Evolutionary conservation across 1,140 invertebrate species (phyloP).

Genomic region (Papilio polyxenes): DNA sequence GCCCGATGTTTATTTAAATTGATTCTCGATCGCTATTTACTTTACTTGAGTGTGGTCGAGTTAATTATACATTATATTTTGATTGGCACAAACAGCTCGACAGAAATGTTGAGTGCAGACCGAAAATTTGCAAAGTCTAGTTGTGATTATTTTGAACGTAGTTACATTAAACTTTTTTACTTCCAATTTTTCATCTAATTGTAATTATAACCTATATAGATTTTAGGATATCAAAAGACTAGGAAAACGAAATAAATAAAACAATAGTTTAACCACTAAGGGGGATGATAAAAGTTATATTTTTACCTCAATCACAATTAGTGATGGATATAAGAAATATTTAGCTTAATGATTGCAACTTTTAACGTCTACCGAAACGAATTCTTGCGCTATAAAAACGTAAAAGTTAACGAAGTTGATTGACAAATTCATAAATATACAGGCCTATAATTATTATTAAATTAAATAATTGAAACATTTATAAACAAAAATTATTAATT

Average conservation of each 20-base stretch:
- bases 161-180: too few species aligned
- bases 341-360: background rate
- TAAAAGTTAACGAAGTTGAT: constrained; percentile 16
- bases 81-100: background rate
- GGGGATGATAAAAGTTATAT: background rate
- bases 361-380: background rate
- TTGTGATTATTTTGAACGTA: too few species aligned
- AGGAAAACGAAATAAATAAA: background rate
- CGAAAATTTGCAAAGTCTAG: background rate
- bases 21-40: background rate
- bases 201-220: background rate
- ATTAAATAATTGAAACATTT: constrained; percentile 26
- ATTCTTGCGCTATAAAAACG: background rate
- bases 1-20: constrained; percentile 15
- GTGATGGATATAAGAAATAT: background rate
- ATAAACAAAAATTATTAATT: constrained; percentile 22
- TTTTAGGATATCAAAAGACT: background rate
- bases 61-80: background rate
- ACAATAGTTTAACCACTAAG: background rate
- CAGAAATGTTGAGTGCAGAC: background rate
- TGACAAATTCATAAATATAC: constrained; percentile 18
- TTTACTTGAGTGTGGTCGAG: background rate
- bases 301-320: background rate
- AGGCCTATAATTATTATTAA: constrained; percentile 13
- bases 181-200: background rate